Conservation (phyloP, 2,113 vertebrate species). For the Peromyscus leucopus region DNA sequence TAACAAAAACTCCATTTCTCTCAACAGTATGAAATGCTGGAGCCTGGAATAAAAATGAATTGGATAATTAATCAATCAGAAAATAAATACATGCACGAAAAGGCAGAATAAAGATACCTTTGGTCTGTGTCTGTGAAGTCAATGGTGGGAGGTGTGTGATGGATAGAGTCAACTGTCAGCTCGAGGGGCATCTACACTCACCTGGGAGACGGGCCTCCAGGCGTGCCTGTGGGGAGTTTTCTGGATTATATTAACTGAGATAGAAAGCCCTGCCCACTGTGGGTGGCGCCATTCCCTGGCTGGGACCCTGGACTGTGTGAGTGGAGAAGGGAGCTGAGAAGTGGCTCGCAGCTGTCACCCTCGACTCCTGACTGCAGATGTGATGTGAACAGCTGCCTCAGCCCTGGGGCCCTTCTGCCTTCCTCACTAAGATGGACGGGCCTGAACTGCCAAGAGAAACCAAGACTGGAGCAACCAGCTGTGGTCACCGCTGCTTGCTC, state of each 20-base stretch:
- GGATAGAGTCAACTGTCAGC: background rate
- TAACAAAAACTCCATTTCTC: constrained; percentile 24
- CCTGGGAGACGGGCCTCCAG: background rate
- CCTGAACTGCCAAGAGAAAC: background rate
- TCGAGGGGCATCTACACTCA: background rate
- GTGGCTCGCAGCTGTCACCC: no score
- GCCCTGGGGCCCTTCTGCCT: no score
- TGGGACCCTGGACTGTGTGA: background rate
- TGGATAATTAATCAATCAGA: background rate
- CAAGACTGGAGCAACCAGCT: background rate
- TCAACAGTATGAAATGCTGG: background rate
- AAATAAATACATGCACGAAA: constrained; percentile 20
- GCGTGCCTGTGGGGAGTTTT: background rate
- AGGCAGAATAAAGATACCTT: background rate
- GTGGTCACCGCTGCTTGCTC: background rate
- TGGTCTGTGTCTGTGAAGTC: background rate
- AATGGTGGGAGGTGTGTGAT: no score
- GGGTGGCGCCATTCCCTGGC: no score
- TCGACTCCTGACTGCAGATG: background rate
- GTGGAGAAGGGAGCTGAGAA: background rate
- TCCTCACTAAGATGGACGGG: background rate
- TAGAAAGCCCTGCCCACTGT: background rate
- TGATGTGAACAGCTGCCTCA: background rate
- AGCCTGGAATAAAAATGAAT: background rate
- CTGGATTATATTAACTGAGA: background rate